Conservation (phyloP, 2,797 vertebrate species). For the Hippoglossus hippoglossus region DNA sequence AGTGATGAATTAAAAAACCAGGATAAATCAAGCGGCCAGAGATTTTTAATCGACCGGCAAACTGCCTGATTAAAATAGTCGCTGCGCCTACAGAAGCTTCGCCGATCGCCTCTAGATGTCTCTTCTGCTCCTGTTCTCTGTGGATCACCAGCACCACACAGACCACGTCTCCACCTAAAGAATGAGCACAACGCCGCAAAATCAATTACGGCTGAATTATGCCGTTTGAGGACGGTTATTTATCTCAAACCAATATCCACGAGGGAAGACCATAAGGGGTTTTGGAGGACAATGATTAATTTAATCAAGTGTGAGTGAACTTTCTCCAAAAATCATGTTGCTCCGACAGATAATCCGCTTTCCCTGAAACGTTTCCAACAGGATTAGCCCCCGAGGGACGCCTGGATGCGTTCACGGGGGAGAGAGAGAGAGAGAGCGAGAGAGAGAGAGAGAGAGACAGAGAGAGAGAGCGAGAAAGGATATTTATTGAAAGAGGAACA, state of each 20-base stretch:
- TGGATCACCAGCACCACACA: conserved; percentile 13
- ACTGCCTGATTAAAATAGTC: conserved; percentile 61
- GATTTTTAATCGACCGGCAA: conserved; percentile 61
- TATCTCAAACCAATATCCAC: conserved; percentile 78
- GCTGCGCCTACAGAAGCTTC: conserved; percentile 34
- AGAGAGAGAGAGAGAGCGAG: conserved; percentile 6
- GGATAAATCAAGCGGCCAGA: conserved; percentile 71
- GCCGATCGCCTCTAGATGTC: conserved; percentile 36
- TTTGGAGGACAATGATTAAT: conserved; percentile 83
- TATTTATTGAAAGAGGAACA: not conserved
- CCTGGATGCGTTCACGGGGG: conserved; percentile 67
- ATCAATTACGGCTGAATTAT: conserved; percentile 73
- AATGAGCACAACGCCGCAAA: conserved; percentile 2
- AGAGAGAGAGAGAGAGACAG: conserved; percentile 14
- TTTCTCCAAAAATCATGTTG: conserved; percentile 81
- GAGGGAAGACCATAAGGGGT: conserved; percentile 70
- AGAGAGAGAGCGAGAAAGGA: conserved; percentile 11
- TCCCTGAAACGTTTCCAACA: conserved; percentile 83
- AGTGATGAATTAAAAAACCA: conserved; percentile 55
- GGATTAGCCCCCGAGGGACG: conserved; percentile 80
- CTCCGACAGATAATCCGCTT: conserved; percentile 84
- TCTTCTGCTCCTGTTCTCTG: not conserved
- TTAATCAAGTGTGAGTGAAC: conserved; percentile 85
- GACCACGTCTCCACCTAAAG: conserved; percentile 7
- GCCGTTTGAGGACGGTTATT: conserved; percentile 71